Conservation (phyloP, 2,888 invertebrate genomes). For the Lagria hirta region DNA sequence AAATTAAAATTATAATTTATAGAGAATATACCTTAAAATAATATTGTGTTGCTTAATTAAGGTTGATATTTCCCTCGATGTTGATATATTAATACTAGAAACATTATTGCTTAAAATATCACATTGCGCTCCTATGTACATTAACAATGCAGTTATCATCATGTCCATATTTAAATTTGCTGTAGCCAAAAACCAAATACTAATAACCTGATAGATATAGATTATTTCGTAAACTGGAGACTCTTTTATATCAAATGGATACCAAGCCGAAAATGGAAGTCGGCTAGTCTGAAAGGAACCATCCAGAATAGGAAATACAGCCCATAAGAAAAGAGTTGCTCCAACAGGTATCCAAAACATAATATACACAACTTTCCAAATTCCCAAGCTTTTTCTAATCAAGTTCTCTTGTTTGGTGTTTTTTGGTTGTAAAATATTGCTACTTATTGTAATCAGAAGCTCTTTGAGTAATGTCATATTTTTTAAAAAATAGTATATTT, state of each 20-base stretch:
- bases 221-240: slow-evolving; percentile 10
- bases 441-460: slow-evolving; percentile 9
- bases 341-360: slow-evolving; percentile 13
- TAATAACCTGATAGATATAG: slow-evolving; percentile 6
- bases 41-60: too few relatives aligned
- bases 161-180: slow-evolving; percentile 3
- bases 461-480: not conserved
- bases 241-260: slow-evolving; percentile 5
- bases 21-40: too few relatives aligned
- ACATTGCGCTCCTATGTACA: slow-evolving; percentile 2
- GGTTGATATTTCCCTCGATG: too few relatives aligned
- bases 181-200: slow-evolving; percentile 2
- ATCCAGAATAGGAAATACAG: slow-evolving; percentile 24
- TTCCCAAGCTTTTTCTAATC: slow-evolving; percentile 11
- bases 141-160: slow-evolving; percentile 1
- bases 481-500: slow-evolving; percentile 3
- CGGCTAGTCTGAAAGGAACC: slow-evolving; percentile 3
- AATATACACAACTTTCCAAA: slow-evolving; percentile 17
- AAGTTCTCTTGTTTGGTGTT: slow-evolving; percentile 15
- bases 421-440: slow-evolving; percentile 26
- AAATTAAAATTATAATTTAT: too few relatives aligned
- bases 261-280: slow-evolving; percentile 12
- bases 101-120: slow-evolving; percentile 3
- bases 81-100: too few relatives aligned
- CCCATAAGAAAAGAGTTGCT: slow-evolving; percentile 7